These are phyloP conservation scores for human (Homo sapiens) DNA, from an alignment of 2,113 vertebrate genomes.

Conservation along the genomic window DNA sequence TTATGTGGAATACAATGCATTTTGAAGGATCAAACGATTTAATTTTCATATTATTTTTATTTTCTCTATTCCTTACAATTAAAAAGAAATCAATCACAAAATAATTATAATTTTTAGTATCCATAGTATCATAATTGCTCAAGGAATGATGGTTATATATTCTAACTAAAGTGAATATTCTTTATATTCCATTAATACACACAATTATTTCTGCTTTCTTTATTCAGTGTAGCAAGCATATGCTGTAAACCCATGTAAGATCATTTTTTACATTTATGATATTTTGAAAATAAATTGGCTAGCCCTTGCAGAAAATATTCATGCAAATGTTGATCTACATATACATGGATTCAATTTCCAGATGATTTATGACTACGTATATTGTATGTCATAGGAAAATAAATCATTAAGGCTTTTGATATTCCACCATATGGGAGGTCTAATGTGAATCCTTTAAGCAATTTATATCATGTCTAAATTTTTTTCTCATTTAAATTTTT, in stretches of 20 bases:
- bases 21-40: background rate
- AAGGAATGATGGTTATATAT: background rate
- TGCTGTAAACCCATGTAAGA: background rate
- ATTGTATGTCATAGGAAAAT: conserved; percentile 38
- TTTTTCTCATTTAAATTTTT: conserved; percentile 32
- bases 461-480: conserved; percentile 42
- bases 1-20: background rate
- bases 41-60: background rate
- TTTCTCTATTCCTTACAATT: background rate
- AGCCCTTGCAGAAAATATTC: conserved; percentile 16
- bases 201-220: background rate
- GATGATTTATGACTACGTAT: conserved; percentile 26
- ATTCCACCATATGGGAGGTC: background rate
- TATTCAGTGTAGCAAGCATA: background rate
- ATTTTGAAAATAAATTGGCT: conserved; percentile 45
- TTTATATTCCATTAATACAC: background rate
- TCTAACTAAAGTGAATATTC: background rate
- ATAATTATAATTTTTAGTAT: background rate
- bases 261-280: conserved; percentile 48
- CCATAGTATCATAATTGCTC: background rate
- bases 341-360: conserved; percentile 30
- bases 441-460: conserved; percentile 5
- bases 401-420: conserved; percentile 35
- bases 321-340: conserved; percentile 16
- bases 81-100: background rate